Base-by-base conservation (phyloP, 2,888 invertebrate species). In the Idaea straminata region DNA sequence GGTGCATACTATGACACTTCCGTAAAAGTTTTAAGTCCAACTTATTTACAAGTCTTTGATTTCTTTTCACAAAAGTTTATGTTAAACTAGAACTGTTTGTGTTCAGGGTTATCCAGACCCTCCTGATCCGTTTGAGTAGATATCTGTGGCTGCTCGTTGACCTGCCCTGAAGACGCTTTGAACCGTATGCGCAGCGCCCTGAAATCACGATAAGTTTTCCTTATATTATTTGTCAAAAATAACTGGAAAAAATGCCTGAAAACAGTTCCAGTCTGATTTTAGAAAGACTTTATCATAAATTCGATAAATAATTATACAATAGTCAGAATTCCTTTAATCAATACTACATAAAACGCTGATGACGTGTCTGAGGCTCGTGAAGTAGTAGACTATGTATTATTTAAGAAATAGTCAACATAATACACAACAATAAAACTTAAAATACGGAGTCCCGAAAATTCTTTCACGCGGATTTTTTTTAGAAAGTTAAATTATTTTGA, bases 101-200 rank as follows among this genome's bases (percentile, higher is more conserved):
- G 6, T 47, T 2, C 10, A 13, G 13, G 61, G 64, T 68, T 84
- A 88, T 5, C 89, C 88, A 6, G 89, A 87, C 6, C 87, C 89
- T 16, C 89, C 92, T 0, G 93, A 92, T 3, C 93, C 93, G 68
- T 84, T 88, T 35, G 84, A 79, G 80, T 93, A 92, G 64, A 86
- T 92, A 69, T 93, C 93, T 1, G 92, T 87, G 6, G 93, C 92
- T 3, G 87, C 91, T 67, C 92, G 83, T 72, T 94, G 93, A 57
- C 94, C 94, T 5, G 94, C 93, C 68, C 93, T 90, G 68, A 95
- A 93, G 71, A 96, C 94, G 67, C 92, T 94, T 84, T 96, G 96
- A 73, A 96, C 94, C 34, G 95, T 95, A 77, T 95, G 94, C 34
- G 96, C 95, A 73, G 96, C 96, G 76, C 96, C 96, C 96, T 96